Conservation (phyloP, 2,888 invertebrate genomes). For the Drosophila parthenogenetica region DNA sequence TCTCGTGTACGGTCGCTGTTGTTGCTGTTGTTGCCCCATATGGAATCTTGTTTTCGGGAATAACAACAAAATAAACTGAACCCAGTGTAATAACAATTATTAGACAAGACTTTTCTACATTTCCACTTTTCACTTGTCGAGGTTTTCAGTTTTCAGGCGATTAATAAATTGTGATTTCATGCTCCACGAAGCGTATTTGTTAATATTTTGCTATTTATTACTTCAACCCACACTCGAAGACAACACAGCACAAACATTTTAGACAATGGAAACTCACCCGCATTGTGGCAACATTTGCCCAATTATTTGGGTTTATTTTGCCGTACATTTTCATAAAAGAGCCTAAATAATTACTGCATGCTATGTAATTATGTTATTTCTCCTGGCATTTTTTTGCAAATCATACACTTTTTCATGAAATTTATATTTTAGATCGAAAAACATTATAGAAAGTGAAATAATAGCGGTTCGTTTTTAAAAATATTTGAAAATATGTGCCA, state of each 20-base stretch:
- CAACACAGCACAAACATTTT: neutral
- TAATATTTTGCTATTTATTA: slow-evolving; percentile 79
- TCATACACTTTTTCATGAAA: slow-evolving; percentile 17
- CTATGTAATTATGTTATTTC: slow-evolving; percentile 40
- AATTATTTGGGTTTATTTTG: slow-evolving; percentile 51
- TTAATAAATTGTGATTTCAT: slow-evolving; percentile 75
- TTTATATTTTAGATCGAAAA: slow-evolving; percentile 1
- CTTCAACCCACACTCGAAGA: slow-evolving; percentile 50
- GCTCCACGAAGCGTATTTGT: slow-evolving; percentile 76
- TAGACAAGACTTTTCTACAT: slow-evolving; percentile 50
- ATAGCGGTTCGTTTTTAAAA: neutral
- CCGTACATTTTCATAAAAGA: slow-evolving; percentile 27
- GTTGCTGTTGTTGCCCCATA: slow-evolving; percentile 25
- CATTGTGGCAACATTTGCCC: slow-evolving; percentile 52
- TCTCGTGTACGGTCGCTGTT: slow-evolving; percentile 1
- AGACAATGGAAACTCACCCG: slow-evolving; percentile 44
- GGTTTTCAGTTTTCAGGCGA: slow-evolving; percentile 16
- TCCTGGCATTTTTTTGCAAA: slow-evolving; percentile 17
- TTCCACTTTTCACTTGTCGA: slow-evolving; percentile 57
- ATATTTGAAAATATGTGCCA: neutral
- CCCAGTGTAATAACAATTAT: slow-evolving; percentile 45
- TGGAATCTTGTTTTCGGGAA: slow-evolving; percentile 44
- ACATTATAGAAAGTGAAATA: slow-evolving; percentile 40
- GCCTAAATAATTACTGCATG: slow-evolving; percentile 39
- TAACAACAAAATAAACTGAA: slow-evolving; percentile 34